phyloP scores from a whole-genome alignment of 2,113 vertebrate species.

The Nycticebus coucang region DNA sequence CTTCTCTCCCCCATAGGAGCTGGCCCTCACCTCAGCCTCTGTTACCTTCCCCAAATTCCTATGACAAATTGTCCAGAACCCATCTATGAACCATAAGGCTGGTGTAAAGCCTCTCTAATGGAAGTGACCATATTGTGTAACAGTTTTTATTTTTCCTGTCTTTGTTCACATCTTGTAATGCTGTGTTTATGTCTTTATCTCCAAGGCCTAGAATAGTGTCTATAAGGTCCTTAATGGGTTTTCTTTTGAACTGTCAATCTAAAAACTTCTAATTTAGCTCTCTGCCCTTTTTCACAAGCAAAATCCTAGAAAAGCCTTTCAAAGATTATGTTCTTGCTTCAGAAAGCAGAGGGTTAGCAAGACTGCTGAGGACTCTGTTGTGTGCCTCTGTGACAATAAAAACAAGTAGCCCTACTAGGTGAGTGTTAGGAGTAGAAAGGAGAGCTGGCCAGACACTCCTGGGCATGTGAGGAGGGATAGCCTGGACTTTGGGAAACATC shows the following conservation, averaged over 20 bases:
- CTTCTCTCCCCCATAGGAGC: too few species aligned
- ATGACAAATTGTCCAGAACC: background rate
- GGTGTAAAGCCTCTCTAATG: background rate
- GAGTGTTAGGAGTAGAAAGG: background rate
- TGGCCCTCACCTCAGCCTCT: too few species aligned
- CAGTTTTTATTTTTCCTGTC: background rate
- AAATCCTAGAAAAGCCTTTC: background rate
- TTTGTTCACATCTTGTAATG: background rate
- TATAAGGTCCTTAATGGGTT: constrained; percentile 35
- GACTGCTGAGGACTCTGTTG: background rate
- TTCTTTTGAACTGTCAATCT: background rate
- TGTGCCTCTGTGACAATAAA: background rate
- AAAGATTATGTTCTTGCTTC: background rate
- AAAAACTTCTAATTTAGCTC: background rate
- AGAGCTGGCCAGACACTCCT: background rate
- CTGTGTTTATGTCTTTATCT: background rate
- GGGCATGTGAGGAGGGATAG: background rate
- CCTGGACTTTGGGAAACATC: background rate
- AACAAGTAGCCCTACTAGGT: background rate
- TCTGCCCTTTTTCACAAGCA: background rate
- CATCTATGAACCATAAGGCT: background rate
- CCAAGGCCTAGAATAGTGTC: background rate
- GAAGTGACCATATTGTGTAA: background rate
- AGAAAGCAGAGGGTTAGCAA: background rate
- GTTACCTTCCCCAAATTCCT: too few species aligned